Evolutionary conservation across 2,888 invertebrate genomes (phyloP), one percentile per base, ranked within the genome.

Genomic region (Itoplectis maculator): DNA sequence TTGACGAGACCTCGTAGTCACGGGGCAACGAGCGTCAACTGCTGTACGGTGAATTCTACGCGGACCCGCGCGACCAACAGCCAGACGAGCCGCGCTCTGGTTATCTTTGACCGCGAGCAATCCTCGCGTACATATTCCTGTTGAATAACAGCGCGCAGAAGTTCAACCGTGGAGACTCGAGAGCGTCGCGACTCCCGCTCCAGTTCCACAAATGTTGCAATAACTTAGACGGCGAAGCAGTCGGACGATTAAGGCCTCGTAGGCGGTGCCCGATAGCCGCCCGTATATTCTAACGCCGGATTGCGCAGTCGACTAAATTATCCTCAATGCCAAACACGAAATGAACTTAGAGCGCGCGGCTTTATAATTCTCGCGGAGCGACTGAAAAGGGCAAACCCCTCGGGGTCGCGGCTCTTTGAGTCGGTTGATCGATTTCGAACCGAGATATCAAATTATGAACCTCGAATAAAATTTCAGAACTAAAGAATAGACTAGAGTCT

Each of bases 181-280:
- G 13, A n/a, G 29, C n/a, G 56, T 40, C 49, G 13, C n/a, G n/a
- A 23, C 54, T 69, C 47, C 68, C 51, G 77, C 69, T 77, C 61
- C 77, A 61, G 61, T 69, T 79, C 40, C 72, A 66, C 65, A 63
- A 69, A 77, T 77, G 69, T 77, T 63, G 77, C 77, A 77, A 77
- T 69, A 77, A 69, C 49, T n/a, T 7, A 40, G 51, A 77, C 45
- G 47, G 47, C 37, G 37, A 61, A 9, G 61, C 42, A 63, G 54
- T 77, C 61, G 49, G 68, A 63, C 77, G 56, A 69, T 77, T 69
- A 61, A 69, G 61, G 69, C 40, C 69, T 69, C 40, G 69, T 69
- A 69, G 77, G 77, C 77, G 69, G 59, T 42, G 69, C 47, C 72
- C 72, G 72, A 47, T 35, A n/a, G n/a, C n/a, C 42, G 54, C 11